phyloP scores from a whole-genome alignment of 1,140 invertebrate genomes.

The Cyphomyrmex costatus region DNA sequence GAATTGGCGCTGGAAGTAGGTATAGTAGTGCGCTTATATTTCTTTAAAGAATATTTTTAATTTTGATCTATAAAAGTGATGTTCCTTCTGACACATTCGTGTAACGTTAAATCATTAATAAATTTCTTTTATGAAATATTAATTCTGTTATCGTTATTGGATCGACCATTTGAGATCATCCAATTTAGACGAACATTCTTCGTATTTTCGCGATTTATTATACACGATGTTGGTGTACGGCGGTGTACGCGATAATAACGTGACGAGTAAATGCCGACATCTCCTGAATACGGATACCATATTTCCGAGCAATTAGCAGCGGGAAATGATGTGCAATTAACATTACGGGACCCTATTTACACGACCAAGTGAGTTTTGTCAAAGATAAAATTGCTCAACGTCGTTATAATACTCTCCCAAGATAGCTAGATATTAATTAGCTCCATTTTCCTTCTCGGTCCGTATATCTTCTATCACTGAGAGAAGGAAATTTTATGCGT shows the following conservation, averaged over 20 bases:
- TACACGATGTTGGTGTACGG: neutral
- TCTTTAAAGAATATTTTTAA: too few species aligned
- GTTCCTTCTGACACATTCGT: too few species aligned
- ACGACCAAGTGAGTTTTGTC: constrained; percentile 17
- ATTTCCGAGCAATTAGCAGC: constrained; percentile 39
- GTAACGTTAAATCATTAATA: too few species aligned
- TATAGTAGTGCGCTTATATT: too few species aligned
- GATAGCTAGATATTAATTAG: constrained; percentile 56
- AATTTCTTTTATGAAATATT: too few species aligned
- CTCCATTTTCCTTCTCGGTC: constrained; percentile 29
- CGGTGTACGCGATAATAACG: neutral
- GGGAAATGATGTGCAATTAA: constrained; percentile 43
- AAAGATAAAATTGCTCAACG: constrained; percentile 50
- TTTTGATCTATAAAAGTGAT: too few species aligned
- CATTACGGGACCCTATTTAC: constrained; percentile 48
- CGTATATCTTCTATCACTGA: constrained; percentile 19
- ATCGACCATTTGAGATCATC: neutral
- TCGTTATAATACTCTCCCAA: neutral
- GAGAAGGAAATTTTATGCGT: constrained; percentile 46
- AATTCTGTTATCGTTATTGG: neutral
- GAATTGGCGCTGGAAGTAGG: too few species aligned
- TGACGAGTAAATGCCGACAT: neutral
- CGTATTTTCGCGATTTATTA: constrained; percentile 25
- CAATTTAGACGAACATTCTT: neutral
- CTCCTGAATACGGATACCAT: neutral